Base-by-base conservation (phyloP, 1,140 invertebrate species). In the Plodia interpunctella region DNA sequence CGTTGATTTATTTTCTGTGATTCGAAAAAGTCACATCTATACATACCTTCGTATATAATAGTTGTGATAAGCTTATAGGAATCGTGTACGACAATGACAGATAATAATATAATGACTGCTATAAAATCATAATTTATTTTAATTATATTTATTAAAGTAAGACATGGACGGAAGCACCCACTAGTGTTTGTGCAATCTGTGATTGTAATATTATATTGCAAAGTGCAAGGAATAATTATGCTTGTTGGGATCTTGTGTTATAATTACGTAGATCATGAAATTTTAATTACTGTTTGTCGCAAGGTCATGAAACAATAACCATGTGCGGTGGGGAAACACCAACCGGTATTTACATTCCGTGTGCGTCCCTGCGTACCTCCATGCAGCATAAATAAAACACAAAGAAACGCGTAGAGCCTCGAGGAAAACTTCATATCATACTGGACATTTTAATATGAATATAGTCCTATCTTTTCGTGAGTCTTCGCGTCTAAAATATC, bases 291-390 rank as follows among this genome's bases (percentile, higher is more conserved):
- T 10, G 52, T 62, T 58, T 63, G 38, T 44, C 38, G 38, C 38
- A 44, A 44, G 38, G 38, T 15, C 38, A 44, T 56, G 35, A 44
- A 56, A 56, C 55, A 49, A 49, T 20, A n/a, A 15, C 20, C 21
- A 25, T 58, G 56, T 61, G 70, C n/a, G 10, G 15, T 72, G 76
- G 78, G 76, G 74, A 81, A 79, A 68, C 72, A 68, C 62, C 63
- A 56, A 68, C 62, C 63, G 54, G 59, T 68, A 79, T 81, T 81
- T 68, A 66, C 68, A 81, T 81, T 81, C 78, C 60, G 60, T 18
- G 60, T 55, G 53, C 62, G 71, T 72, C 52, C 62, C 62, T 53
- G 61, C 61, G 55, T 66, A 66, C 65, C 49, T 61, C 55, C 30
- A 21, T 51, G 38, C 52, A 65, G 60, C 60, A 76, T 71, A 74